Conservation (phyloP, 2,888 invertebrate species). For the Volucella inanis region DNA sequence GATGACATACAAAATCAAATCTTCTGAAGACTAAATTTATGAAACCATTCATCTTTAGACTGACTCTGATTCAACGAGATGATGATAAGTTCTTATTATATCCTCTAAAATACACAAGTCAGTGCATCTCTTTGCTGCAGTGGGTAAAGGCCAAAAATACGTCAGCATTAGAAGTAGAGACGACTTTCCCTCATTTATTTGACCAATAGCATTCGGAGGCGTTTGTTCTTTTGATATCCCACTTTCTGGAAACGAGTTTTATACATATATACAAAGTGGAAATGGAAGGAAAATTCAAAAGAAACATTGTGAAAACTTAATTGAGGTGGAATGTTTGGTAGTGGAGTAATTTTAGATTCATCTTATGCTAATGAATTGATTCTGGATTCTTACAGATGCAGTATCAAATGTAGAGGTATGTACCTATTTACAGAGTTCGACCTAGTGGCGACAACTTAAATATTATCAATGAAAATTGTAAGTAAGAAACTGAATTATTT, state of each 20-base stretch:
- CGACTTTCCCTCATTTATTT: not conserved
- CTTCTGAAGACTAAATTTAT: constrained; percentile 54
- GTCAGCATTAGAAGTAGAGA: not conserved
- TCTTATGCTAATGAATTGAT: too few relatives aligned
- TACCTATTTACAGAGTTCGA: too few relatives aligned
- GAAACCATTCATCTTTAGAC: constrained; percentile 57
- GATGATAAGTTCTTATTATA: constrained; percentile 54
- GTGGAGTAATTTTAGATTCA: too few relatives aligned
- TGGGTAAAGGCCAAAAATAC: not conserved
- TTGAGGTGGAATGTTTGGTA: too few relatives aligned
- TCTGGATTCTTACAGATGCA: too few relatives aligned
- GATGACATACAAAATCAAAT: constrained; percentile 6
- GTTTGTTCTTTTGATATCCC: not conserved
- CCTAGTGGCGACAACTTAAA: too few relatives aligned
- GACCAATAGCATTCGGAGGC: constrained; percentile 37
- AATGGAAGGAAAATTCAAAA: too few relatives aligned
- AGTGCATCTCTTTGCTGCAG: constrained; percentile 8
- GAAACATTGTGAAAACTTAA: too few relatives aligned
- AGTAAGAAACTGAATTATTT: too few relatives aligned
- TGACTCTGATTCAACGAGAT: constrained; percentile 39
- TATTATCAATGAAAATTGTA: too few relatives aligned
- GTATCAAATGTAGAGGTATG: too few relatives aligned
- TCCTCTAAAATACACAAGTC: constrained; percentile 9
- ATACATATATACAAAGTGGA: not conserved
- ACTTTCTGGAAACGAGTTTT: not conserved